Conservation (phyloP, 92 coral and sea anemone species). For the Pocillopora meandrina region DNA sequence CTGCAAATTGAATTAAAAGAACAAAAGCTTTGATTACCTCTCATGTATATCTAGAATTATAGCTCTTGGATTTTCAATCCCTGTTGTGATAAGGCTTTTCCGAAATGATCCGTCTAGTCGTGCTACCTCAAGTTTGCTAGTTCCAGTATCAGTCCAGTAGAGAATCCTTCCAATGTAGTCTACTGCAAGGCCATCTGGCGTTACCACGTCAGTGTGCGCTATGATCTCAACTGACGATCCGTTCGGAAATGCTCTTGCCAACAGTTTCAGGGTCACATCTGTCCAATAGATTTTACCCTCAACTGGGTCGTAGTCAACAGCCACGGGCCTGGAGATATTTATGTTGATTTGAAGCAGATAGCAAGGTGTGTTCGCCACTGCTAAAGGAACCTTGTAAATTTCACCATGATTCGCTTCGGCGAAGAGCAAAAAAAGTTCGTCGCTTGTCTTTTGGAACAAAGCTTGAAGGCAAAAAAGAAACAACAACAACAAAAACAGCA, state of each 20-base stretch:
- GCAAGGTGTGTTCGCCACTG: constrained; percentile 17
- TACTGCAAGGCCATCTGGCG: constrained; percentile 55
- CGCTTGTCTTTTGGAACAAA: not conserved
- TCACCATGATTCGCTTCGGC: constrained; percentile 52
- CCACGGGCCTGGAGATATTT: constrained; percentile 46
- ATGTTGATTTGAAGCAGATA: not conserved
- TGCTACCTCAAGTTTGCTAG: constrained; percentile 43
- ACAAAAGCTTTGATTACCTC: constrained; percentile 25
- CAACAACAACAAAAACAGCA: not conserved
- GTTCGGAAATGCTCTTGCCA: constrained; percentile 48
- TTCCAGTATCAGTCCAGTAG: constrained; percentile 58
- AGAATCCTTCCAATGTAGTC: constrained; percentile 50
- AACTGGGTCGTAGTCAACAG: constrained; percentile 55
- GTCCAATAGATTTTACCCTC: constrained; percentile 67
- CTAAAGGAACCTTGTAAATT: constrained; percentile 53
- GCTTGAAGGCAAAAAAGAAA: not conserved
- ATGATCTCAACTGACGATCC: constrained; percentile 45
- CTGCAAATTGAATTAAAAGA: not conserved
- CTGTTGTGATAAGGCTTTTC: constrained; percentile 11
- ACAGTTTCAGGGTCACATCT: constrained; percentile 28
- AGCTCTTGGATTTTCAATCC: constrained; percentile 48
- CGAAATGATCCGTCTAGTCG: constrained; percentile 52
- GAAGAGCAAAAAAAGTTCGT: constrained; percentile 49
- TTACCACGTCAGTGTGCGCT: constrained; percentile 14
- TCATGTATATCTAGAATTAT: constrained; percentile 43